Evolutionary conservation across 2,888 invertebrate genomes (phyloP), one percentile per base, ranked within the genome.

Genomic region (Macrosiphum euphorbiae): DNA sequence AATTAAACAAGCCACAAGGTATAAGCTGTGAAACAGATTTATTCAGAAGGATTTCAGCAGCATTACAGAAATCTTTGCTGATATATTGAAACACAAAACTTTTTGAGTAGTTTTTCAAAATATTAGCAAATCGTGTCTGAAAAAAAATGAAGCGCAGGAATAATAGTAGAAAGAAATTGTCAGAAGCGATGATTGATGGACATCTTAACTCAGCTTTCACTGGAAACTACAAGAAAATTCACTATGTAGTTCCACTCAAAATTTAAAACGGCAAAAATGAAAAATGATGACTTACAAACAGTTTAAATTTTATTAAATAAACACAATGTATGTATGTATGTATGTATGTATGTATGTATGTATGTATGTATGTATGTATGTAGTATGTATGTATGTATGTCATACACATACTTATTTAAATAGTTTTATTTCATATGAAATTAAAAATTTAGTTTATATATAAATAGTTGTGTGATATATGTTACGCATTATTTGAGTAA

Each of bases 151-250:
- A 67, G 61, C 35, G 11, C 24, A 35, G 8, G 10, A 47, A 47
- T 67, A 90, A 50, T 50, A 50, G 28, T 90, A 44, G 26, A 78
- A 90, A 67, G 35, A 67, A 67, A 67, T 90, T 50, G 90, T 67
- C 52, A 52, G 20, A 55, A 11, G 55, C n/a, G 55, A 91, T 58
- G 91, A 91, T 91, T 58, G 91, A 91, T 91, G 91, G 47, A 58
- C 44, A 58, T 47, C 44, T 86, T 47, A 58, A 86, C 44, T 90
- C 13, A 78, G 67, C 16, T 3, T 78, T 78, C 3, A 35, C 16
- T 16, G 10, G 1, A 41, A 85, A 85, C 28, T 91, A 85, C 91
- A 35, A 24, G 47, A 61, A 85, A 85, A 86, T 86, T 86, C 47
- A 58, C 85, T 86, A 20, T 24, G 3, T 35, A 78, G 78, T 78